A percentile compares a stretch with the other conserved stretches of the same genome.
These are phyloP conservation scores for Listronotus bonariensis DNA, from an alignment of 1,140 invertebrate genomes.

Conservation along the genomic window DNA sequence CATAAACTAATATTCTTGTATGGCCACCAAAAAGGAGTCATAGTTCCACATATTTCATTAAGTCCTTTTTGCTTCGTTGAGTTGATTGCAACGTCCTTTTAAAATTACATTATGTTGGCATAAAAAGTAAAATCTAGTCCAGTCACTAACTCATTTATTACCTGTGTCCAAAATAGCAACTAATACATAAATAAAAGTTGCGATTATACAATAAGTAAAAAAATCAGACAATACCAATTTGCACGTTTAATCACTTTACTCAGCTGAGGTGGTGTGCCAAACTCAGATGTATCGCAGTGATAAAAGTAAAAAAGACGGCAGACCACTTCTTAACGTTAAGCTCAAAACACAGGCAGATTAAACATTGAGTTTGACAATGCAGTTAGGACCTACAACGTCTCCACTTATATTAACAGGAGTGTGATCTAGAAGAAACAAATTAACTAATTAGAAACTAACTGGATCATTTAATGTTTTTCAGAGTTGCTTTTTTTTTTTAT, in stretches of 20 bases:
- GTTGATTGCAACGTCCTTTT: constrained; percentile 2
- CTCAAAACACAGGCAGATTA: constrained; percentile 10
- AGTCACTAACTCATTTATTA: neutral
- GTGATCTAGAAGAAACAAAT: constrained; percentile 5
- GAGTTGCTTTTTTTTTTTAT: too few species aligned
- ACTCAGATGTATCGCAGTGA: constrained; percentile 17
- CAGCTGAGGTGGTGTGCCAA: constrained; percentile 5
- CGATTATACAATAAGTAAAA: constrained; percentile 4
- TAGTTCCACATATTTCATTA: constrained; percentile 17
- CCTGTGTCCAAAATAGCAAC: constrained; percentile 7
- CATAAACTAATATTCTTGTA: neutral
- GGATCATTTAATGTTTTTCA: too few species aligned
- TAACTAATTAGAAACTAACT: too few species aligned
- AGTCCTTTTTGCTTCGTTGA: constrained; percentile 16
- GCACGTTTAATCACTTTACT: neutral
- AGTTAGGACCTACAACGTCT: constrained; percentile 18
- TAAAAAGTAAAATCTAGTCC: too few species aligned
- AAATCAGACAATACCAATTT: constrained; percentile 12
- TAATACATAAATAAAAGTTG: constrained; percentile 6
- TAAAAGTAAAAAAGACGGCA: neutral
- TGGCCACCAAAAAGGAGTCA: constrained; percentile 21
- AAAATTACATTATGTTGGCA: too few species aligned
- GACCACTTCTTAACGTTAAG: constrained; percentile 17
- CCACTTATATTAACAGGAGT: constrained; percentile 8
- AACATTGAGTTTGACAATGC: constrained; percentile 14